Evolutionary conservation across 1,140 invertebrate species (phyloP).

Genomic region (Philopotamus ludificatus): DNA sequence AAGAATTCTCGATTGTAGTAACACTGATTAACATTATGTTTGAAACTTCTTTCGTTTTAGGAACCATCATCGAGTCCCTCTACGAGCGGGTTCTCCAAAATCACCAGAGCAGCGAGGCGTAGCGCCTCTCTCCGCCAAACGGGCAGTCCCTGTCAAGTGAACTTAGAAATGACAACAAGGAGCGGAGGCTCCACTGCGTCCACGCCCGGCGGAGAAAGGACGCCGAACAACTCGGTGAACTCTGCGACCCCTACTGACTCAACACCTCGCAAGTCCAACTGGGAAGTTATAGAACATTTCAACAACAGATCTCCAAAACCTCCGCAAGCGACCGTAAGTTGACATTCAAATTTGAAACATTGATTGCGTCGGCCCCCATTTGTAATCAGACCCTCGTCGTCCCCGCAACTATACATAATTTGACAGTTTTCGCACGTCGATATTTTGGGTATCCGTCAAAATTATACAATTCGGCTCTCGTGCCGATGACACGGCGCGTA

Average conservation of each 20-base stretch:
- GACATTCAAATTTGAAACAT: no score
- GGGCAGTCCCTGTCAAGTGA: conserved; percentile 44
- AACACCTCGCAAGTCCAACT: conserved; percentile 67
- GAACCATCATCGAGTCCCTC: conserved; percentile 7
- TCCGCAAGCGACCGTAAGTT: conserved; percentile 50
- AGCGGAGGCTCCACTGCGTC: conserved; percentile 24
- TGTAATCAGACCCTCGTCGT: no score
- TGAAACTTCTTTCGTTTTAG: no score
- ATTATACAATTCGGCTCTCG: no score
- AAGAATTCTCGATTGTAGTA: no score
- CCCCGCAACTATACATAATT: no score
- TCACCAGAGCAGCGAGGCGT: conserved; percentile 43
- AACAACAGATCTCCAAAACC: conserved; percentile 54
- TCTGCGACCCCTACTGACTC: conserved; percentile 48
- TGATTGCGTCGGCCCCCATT: no score
- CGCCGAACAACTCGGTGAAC: conserved; percentile 59
- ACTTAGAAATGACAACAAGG: conserved; percentile 42
- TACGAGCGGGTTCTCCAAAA: conserved; percentile 4
- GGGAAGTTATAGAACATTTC: conserved; percentile 80
- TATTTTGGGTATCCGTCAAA: no score
- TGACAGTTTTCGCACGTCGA: no score
- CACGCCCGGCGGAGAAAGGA: conserved; percentile 42
- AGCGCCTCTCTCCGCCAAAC: conserved; percentile 48
- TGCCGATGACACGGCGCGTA: no score
- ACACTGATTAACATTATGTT: no score